Conservation (phyloP, 2,113 vertebrate species). For the Nyctibius bracteatus region DNA sequence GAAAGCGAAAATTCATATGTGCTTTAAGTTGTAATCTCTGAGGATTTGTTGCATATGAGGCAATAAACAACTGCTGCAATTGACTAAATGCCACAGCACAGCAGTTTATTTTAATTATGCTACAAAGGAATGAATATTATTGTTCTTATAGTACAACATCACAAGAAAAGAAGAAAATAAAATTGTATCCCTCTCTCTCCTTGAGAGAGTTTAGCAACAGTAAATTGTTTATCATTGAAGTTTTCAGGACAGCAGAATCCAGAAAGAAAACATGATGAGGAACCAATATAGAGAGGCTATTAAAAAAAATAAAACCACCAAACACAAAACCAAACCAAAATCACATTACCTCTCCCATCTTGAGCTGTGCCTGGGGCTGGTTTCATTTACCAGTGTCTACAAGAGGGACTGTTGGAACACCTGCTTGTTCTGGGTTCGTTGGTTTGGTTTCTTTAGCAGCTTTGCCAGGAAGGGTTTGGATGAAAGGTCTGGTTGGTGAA, state of each 20-base stretch:
- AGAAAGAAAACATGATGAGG: background rate
- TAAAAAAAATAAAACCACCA: background rate
- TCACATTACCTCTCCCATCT: background rate
- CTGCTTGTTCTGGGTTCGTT: background rate
- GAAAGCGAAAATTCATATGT: background rate
- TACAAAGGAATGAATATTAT: slow-evolving; percentile 27
- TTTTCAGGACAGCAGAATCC: background rate
- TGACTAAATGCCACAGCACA: slow-evolving; percentile 40
- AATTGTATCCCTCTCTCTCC: background rate
- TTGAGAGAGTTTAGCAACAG: background rate
- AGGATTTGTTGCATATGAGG: slow-evolving; percentile 41
- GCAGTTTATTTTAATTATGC: slow-evolving; percentile 62
- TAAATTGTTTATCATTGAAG: background rate
- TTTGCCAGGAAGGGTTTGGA: background rate
- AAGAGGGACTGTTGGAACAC: background rate
- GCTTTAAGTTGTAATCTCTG: background rate
- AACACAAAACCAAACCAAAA: too few species aligned
- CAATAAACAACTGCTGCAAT: slow-evolving; percentile 20
- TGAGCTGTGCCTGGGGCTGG: background rate
- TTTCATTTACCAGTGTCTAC: background rate
- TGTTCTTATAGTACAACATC: slow-evolving; percentile 8
- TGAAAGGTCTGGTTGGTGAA: background rate
- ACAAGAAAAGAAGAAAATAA: background rate
- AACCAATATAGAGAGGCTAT: background rate
- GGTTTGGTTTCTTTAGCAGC: accelerated